phyloP scores from a whole-genome alignment of 2,113 vertebrate genomes.

The Synchiropus splendidus region DNA sequence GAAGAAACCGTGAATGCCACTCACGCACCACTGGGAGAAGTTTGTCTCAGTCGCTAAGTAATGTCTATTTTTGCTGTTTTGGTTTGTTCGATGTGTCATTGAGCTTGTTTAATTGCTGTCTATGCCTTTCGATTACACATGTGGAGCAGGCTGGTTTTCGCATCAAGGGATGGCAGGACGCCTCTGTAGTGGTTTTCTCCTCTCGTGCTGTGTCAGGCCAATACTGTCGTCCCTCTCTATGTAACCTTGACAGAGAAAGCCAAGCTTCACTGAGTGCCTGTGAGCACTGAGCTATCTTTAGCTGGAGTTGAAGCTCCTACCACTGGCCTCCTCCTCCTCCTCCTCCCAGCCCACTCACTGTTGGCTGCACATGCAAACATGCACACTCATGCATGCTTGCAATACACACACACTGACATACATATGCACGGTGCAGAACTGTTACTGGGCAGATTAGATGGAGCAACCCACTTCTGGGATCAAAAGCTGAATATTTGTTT shows the following conservation, averaged over 20 bases:
- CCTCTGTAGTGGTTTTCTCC: background rate
- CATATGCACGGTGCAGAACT: conserved; percentile 36
- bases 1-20: too few relatives aligned
- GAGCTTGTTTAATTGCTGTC: too few relatives aligned
- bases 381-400: conserved; percentile 41
- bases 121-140: too few relatives aligned
- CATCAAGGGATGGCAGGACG: conserved; percentile 2
- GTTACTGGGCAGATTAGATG: conserved; percentile 68
- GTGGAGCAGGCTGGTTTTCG: too few relatives aligned
- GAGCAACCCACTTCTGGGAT: conserved; percentile 55
- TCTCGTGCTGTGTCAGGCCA: too few relatives aligned
- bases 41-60: too few relatives aligned
- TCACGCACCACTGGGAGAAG: too few relatives aligned
- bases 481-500: conserved; percentile 47
- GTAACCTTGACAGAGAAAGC: conserved; percentile 59
- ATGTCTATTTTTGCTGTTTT: too few relatives aligned
- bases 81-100: too few relatives aligned
- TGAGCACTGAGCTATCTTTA: conserved; percentile 68
- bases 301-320: conserved; percentile 56
- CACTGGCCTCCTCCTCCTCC: conserved; percentile 46
- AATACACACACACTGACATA: conserved; percentile 22
- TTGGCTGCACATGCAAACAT: conserved; percentile 54
- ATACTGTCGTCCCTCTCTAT: conserved; percentile 2
- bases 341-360: conserved; percentile 49
- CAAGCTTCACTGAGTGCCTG: conserved; percentile 55